Base-by-base conservation (phyloP, 2,888 invertebrate genomes). In the Phymatocera aterrima region DNA sequence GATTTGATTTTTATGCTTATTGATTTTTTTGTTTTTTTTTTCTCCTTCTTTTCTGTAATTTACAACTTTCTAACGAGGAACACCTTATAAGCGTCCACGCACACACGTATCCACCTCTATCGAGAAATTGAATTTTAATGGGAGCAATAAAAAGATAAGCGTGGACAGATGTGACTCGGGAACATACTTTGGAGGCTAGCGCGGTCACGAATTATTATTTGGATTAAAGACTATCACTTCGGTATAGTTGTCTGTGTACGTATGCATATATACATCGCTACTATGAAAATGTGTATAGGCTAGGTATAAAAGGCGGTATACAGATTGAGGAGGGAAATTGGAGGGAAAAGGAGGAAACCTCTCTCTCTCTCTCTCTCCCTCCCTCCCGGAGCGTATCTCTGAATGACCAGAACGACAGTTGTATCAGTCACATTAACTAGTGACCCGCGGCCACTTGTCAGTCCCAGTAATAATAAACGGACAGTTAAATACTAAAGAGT, bases 111-210 rank as follows among this genome's bases (percentile, higher is more conserved):
- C 48, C 43, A 77, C 46, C 40, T n/a, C n/a, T 79, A 77, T 80
- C 77, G 81, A 83, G 85, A 86, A 84, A 85, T 83, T 83, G 82
- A 83, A 86, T 85, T 86, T 88, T 87, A 88, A 87, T 85, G 87
- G 72, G 72, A 51, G 21, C 48, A 48, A 72, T 51, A 51, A 72
- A 68, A 72, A 72, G 72, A 72, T 72, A 72, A 72, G 72, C 15
- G 46, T 2, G 48, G 72, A 72, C 72, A 72, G 72, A 72, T 72
- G 72, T 72, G 72, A 48, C 72, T n/a, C n/a, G n/a, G n/a, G 72
- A 48, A 37, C 15, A 18, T 34, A n/a, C 18, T 28, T 31, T 21
- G 5, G 31, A 48, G 21, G 31, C 15, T n/a, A n/a, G n/a, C n/a
- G 51, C 12, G 48, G 31, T n/a, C 34, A 12, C 31, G 34, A 72